Percentiles rank a stretch among this genome's conserved stretches.
Evolutionary conservation across 37 sponge, comb jelly and placozoan genomes (phyloP).

Genomic region (Eunapius fragilis): DNA sequence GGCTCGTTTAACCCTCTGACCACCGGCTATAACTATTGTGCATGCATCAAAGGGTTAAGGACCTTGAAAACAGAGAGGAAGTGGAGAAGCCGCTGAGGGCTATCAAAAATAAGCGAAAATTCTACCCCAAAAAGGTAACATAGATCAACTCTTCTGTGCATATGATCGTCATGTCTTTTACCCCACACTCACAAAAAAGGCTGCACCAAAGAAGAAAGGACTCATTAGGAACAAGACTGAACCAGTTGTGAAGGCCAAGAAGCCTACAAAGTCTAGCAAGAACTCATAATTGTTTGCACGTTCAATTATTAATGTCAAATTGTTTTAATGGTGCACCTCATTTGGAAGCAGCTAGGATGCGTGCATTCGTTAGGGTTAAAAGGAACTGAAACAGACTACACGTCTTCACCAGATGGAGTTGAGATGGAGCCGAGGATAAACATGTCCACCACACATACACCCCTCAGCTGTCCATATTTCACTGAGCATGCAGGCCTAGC

Average conservation of each 20-base stretch:
- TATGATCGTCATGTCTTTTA: not conserved
- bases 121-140: slow-evolving; percentile 56
- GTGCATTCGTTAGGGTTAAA: no score
- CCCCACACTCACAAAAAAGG: no score
- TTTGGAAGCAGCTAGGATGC: no score
- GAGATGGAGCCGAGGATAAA: no score
- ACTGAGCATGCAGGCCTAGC: no score
- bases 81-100: slow-evolving; percentile 31
- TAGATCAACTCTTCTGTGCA: not conserved
- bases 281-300: not conserved
- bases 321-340: not conserved
- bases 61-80: slow-evolving; percentile 66
- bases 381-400: no score
- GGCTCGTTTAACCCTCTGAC: not conserved
- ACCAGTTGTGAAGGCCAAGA: slow-evolving; percentile 51
- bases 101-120: slow-evolving; percentile 67
- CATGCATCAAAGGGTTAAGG: slow-evolving; percentile 84
- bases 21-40: no score
- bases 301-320: not conserved
- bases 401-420: no score
- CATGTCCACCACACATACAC: no score
- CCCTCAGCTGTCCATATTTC: no score
- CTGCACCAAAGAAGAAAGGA: slow-evolving; percentile 51
- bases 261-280: not conserved
- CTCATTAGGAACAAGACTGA: slow-evolving; percentile 61